Conservation (phyloP, 2,888 invertebrate genomes). For the Bellardia bayeri region DNA sequence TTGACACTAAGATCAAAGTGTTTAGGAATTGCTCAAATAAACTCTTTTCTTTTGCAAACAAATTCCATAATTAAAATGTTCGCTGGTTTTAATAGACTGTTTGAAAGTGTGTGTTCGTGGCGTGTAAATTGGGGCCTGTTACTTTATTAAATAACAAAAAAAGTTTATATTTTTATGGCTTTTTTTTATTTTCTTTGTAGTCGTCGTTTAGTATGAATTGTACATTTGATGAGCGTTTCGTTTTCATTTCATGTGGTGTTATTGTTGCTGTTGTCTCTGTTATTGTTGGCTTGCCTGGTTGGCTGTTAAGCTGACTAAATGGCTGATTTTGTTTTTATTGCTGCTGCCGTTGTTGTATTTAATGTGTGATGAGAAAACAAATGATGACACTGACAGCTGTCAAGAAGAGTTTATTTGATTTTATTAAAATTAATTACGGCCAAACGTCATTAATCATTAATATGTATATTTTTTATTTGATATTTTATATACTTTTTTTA, state of each 20-base stretch:
- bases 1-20: no score
- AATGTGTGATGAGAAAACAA: slow-evolving; percentile 74
- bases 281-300: slow-evolving; percentile 33
- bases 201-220: slow-evolving; percentile 36
- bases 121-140: slow-evolving; percentile 18
- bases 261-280: background rate
- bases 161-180: slow-evolving; percentile 40
- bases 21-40: no score
- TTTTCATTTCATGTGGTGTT: slow-evolving; percentile 46
- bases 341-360: slow-evolving; percentile 41
- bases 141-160: slow-evolving; percentile 43
- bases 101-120: slow-evolving; percentile 16
- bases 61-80: background rate
- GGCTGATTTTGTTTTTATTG: slow-evolving; percentile 6
- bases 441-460: slow-evolving; percentile 81
- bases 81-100: background rate
- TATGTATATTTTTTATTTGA: slow-evolving; percentile 64
- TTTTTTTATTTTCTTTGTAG: slow-evolving; percentile 44
- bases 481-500: slow-evolving; percentile 14
- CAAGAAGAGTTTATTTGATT: slow-evolving; percentile 82
- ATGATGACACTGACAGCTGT: slow-evolving; percentile 77
- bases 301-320: background rate
- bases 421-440: slow-evolving; percentile 83
- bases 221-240: slow-evolving; percentile 50
- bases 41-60: no score